Evolutionary conservation across 2,888 invertebrate genomes (phyloP).

Genomic region (Sarcophaga rosellei): DNA sequence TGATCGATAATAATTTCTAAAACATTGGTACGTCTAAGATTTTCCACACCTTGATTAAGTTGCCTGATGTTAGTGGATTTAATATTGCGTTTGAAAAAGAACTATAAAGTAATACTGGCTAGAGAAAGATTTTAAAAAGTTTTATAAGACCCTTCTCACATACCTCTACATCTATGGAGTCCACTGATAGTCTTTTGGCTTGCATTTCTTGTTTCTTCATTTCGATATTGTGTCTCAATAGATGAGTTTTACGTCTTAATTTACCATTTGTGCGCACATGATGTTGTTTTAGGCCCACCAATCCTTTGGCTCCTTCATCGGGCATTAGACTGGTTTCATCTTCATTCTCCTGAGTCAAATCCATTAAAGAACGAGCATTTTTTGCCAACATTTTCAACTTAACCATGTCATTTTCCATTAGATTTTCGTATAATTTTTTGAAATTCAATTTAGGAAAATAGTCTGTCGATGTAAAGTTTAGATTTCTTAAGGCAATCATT

Average conservation of each 20-base stretch:
- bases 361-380: constrained; percentile 70
- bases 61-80: constrained; percentile 70
- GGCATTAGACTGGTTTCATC: constrained; percentile 68
- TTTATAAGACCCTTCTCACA: constrained; percentile 64
- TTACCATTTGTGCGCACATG: constrained; percentile 82
- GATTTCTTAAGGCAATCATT: constrained; percentile 86
- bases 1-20: constrained; percentile 88
- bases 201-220: constrained; percentile 72
- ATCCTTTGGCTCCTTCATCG: constrained; percentile 79
- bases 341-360: constrained; percentile 72
- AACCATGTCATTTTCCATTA: constrained; percentile 83
- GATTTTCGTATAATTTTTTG: constrained; percentile 82
- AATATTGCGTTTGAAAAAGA: constrained; percentile 71
- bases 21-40: constrained; percentile 84
- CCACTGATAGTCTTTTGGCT: constrained; percentile 77
- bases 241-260: constrained; percentile 82
- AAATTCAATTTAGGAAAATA: constrained; percentile 86
- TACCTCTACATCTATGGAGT: constrained; percentile 84
- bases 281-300: constrained; percentile 83
- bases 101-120: constrained; percentile 66
- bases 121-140: background rate
- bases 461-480: constrained; percentile 83
- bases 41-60: constrained; percentile 82
- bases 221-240: constrained; percentile 74
- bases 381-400: constrained; percentile 76